phyloP scores from a whole-genome alignment of 2,113 vertebrate species.

The Fregata magnificens region DNA sequence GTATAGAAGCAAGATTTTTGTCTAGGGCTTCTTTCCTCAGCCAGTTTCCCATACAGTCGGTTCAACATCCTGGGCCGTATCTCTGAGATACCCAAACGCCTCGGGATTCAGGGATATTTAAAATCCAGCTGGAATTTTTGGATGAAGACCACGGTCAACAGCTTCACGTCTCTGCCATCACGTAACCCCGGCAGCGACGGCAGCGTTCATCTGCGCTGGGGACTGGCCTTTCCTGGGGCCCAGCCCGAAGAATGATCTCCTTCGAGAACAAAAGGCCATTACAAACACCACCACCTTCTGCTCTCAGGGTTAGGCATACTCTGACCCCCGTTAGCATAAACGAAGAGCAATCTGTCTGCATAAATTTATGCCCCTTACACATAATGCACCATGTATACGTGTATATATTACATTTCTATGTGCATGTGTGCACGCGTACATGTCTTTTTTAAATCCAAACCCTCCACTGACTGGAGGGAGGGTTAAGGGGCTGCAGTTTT shows the following conservation, averaged over 20 bases:
- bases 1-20: not conserved
- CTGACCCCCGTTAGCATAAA: slow-evolving; percentile 63
- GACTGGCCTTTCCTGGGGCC: slow-evolving; percentile 26
- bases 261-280: slow-evolving; percentile 53
- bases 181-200: not conserved
- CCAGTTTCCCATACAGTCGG: not conserved
- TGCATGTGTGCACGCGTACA: not conserved
- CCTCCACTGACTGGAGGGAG: not conserved
- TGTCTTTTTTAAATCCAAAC: not conserved
- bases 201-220: not conserved
- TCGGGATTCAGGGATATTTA: not conserved
- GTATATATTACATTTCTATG: not conserved
- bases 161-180: not conserved
- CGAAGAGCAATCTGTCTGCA: slow-evolving; percentile 39
- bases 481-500: not conserved
- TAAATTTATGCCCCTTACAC: slow-evolving; percentile 35
- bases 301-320: slow-evolving; percentile 48
- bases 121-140: not conserved
- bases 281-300: slow-evolving; percentile 66
- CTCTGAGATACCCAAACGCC: not conserved
- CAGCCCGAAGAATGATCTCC: slow-evolving; percentile 34
- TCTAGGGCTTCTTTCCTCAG: not conserved
- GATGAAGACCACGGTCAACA: slow-evolving; percentile 48
- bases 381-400: not conserved
- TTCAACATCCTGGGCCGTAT: not conserved